Evolutionary conservation across 2,888 invertebrate species (phyloP).

Genomic region (Cyrtodaria siliqua): DNA sequence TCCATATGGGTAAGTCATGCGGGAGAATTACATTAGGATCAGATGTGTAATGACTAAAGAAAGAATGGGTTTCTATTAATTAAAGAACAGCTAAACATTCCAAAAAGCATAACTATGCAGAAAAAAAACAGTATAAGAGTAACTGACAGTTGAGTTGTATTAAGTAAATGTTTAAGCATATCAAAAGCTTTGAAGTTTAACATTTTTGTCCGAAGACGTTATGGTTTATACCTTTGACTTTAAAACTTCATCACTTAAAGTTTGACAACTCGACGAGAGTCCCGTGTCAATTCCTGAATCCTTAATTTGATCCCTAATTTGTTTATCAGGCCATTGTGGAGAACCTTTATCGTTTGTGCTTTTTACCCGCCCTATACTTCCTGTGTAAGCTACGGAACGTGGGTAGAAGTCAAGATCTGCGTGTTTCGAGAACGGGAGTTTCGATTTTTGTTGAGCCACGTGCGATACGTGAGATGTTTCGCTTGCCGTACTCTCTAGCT

Average conservation of each 20-base stretch:
- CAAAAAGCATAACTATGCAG: too few relatives aligned
- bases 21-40: too few relatives aligned
- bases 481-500: conserved; percentile 85
- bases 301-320: conserved; percentile 96
- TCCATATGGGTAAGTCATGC: too few relatives aligned
- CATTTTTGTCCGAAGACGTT: too few relatives aligned
- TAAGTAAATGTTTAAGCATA: too few relatives aligned
- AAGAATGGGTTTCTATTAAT: too few relatives aligned
- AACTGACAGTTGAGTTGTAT: too few relatives aligned
- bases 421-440: conserved; percentile 16
- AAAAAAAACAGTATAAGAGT: too few relatives aligned
- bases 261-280: conserved; percentile 94
- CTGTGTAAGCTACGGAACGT: conserved; percentile 55
- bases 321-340: conserved; percentile 89
- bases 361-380: conserved; percentile 48
- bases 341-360: conserved; percentile 35
- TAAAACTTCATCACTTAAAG: conserved; percentile 94
- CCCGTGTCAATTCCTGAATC: conserved; percentile 98
- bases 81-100: too few relatives aligned
- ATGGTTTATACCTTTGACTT: conserved; percentile 66
- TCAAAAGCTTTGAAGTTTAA: too few relatives aligned
- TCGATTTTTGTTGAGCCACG: conserved; percentile 48
- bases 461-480: conserved; percentile 59
- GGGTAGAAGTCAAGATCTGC: conserved; percentile 49
- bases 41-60: too few relatives aligned